Conservation (phyloP, 1,140 invertebrate species). For the Penaeus japonicus region DNA sequence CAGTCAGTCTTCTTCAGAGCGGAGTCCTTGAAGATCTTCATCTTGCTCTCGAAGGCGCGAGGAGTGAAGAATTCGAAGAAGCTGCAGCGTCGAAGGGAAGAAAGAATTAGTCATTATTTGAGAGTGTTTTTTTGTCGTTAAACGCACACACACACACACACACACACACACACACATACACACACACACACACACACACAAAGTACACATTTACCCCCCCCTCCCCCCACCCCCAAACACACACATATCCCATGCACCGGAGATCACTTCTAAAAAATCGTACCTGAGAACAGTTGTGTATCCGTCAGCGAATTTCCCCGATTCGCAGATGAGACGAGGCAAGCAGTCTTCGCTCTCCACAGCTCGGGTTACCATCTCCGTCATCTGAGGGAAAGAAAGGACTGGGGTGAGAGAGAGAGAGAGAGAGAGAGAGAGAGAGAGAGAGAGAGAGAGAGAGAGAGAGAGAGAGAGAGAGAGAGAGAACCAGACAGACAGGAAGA, state of each 20-base stretch:
- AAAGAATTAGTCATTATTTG: background rate
- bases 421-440: background rate
- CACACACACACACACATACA: no score
- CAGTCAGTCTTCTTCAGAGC: constrained; percentile 23
- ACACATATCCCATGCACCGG: no score
- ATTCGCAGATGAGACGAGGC: constrained; percentile 28
- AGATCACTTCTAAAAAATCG: background rate
- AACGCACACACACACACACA: background rate
- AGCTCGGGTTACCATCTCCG: constrained; percentile 19
- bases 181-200: no score
- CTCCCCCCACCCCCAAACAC: background rate
- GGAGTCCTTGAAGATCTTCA: constrained; percentile 45
- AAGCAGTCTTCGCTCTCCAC: constrained; percentile 35
- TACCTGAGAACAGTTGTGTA: constrained; percentile 17
- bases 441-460: background rate
- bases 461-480: background rate
- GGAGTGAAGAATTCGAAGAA: constrained; percentile 30
- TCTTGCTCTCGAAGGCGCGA: background rate
- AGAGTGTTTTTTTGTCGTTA: background rate
- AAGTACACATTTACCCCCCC: background rate
- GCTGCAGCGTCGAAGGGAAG: background rate
- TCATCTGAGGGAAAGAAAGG: background rate
- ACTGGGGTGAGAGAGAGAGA: background rate
- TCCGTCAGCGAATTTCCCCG: constrained; percentile 23
- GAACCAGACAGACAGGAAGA: background rate